phyloP scores from a whole-genome alignment of 2,113 vertebrate genomes.

The Thamnaconus septentrionalis region DNA sequence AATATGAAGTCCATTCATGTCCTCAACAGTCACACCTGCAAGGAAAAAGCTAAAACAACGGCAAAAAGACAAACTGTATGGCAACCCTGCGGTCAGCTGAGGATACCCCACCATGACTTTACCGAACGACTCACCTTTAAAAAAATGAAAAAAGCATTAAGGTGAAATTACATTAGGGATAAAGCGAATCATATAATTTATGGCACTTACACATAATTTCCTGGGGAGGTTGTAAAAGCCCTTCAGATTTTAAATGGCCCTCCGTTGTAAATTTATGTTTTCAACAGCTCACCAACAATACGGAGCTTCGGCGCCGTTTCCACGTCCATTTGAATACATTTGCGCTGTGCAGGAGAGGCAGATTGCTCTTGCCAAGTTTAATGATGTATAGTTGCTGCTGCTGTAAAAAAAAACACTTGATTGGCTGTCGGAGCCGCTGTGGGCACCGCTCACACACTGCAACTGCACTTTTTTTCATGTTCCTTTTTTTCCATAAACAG shows the following conservation, averaged over 20 bases:
- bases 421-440: not conserved
- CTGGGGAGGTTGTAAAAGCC: constrained; percentile 26
- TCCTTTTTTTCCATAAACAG: constrained; percentile 6
- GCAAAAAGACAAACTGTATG: not conserved
- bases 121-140: constrained; percentile 41
- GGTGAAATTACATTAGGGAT: constrained; percentile 21
- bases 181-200: constrained; percentile 45
- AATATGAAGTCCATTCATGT: too few relatives aligned
- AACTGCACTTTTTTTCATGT: not conserved
- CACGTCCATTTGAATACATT: constrained; percentile 41
- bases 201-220: constrained; percentile 44
- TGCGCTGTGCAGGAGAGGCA: constrained; percentile 9
- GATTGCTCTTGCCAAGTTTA: not conserved
- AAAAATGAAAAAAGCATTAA: constrained; percentile 45
- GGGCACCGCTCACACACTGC: constrained; percentile 1
- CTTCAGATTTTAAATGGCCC: constrained; percentile 36
- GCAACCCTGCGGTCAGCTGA: constrained; percentile 1
- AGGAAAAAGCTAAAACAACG: too few relatives aligned
- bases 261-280: constrained; percentile 41
- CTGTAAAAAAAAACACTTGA: constrained; percentile 1
- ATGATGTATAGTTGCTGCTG: not conserved
- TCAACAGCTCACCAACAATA: constrained; percentile 28
- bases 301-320: constrained; percentile 11
- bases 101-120: constrained; percentile 24
- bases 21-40: too few relatives aligned